Evolutionary conservation across 2,888 invertebrate genomes (phyloP).

Genomic region (Acanthosepion esculentum): DNA sequence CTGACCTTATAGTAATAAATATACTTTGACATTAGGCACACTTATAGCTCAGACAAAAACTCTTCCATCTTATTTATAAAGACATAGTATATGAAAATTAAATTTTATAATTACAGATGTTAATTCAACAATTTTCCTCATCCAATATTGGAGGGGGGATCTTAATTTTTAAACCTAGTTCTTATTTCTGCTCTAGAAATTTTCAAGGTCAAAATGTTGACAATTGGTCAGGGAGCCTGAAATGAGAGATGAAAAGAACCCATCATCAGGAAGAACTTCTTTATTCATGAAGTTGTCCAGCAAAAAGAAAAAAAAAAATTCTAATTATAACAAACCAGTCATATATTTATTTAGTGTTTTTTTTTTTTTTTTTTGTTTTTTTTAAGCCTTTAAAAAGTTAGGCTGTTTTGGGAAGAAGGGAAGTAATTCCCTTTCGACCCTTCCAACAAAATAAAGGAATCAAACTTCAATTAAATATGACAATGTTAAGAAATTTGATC

Average conservation of each 20-base stretch:
- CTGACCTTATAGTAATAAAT: no score
- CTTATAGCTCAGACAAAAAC: no score
- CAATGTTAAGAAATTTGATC: not conserved
- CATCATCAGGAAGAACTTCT: not conserved
- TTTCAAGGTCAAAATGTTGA: no score
- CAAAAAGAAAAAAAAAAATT: not conserved
- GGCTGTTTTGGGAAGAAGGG: not conserved
- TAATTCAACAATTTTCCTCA: no score
- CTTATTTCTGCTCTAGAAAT: no score
- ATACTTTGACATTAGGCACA: no score
- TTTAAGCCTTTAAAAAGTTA: not conserved
- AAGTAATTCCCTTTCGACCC: not conserved
- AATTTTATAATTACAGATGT: no score
- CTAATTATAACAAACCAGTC: not conserved
- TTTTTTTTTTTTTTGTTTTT: not conserved
- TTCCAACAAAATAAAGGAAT: not conserved
- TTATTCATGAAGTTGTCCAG: conserved; percentile 6
- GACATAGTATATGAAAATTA: no score
- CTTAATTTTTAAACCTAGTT: no score
- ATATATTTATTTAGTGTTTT: no score
- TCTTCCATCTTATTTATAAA: no score
- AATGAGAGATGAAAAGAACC: not conserved
- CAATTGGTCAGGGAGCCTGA: not conserved
- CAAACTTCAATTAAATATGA: conserved; percentile 9
- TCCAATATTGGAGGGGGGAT: no score